Evolutionary conservation across 2,888 invertebrate genomes (phyloP), one percentile per base, ranked within the genome.

Genomic region (Pammene aurita): DNA sequence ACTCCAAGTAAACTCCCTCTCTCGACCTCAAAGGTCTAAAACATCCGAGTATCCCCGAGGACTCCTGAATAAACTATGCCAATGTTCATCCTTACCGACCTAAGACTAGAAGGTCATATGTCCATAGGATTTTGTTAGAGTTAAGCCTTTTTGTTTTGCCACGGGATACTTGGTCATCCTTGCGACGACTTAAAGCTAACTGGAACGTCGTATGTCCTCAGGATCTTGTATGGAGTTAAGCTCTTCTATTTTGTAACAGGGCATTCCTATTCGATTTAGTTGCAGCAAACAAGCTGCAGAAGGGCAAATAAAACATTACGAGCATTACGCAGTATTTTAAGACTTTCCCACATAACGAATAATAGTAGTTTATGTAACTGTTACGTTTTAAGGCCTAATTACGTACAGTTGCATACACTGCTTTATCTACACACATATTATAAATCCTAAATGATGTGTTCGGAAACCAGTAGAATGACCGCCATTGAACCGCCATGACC

Each of bases 51-150:
- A 35, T 16, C 48, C 46, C 10, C 48, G 16, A 61, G 41, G 18
- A 57, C 56, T 60, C 61, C 46, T 61, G 50, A 61, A 61, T 61
- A 50, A 61, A 50, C 61, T 18, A 50, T 41, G 48, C 18, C 34
- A 48, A 61, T 61, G 50, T 38, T 13, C 61, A 38, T 34, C 61
- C 38, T 61, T 16, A n/a, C 35, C 13, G 42, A 42, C 61, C 46
- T 26, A 2, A 26, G 26, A 60, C 46, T 44, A 26, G 26, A 26
- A 26, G 26, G 26, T 46, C 2, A 7, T 48, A 5, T 14, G 35
- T 7, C 2, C 26, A 26, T 26, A 26, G 26, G 26, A 26, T 26
- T 26, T 4, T 26, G 4, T 26, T 26, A 4, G 26, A 26, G 26
- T 26, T 26, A 26, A 26, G 26, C 26, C 26, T 26, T 26, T 26